Base-by-base conservation (phyloP, 2,888 invertebrate genomes). In the Temnothorax unifasciatus region DNA sequence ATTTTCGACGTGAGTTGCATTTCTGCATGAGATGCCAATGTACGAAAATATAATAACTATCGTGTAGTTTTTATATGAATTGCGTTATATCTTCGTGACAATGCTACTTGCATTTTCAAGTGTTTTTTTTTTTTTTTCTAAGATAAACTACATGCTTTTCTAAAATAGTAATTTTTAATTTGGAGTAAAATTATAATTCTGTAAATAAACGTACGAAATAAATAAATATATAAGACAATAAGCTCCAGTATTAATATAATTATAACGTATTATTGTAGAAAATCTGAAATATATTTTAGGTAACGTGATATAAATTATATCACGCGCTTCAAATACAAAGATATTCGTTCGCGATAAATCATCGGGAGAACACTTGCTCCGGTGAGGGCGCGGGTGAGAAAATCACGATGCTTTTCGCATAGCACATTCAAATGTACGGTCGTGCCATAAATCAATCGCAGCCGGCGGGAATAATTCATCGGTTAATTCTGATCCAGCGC, bases 371-470 rank as follows among this genome's bases (percentile, higher is more conserved):
- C 25, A 38, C 6, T 68, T 15, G 71, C 34, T 18, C 34, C 15
- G 44, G 5, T 34, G 6, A 15, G 64, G 15, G 21, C 6, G 21
- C 5, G 64, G 13, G 11, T 13, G 57, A 69, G 57, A 69, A 79
- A 68, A 57, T 57, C 54, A 66, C 66, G 54, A 29, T 41, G 69
- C 79, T 79, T 69, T 69, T 69, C 69, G 69, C 44, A 13, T 44
- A 47, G 13, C 15, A 21, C 44, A 34, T 69, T 79, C n/a, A 47
- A 79, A 71, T 59, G 69, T 21, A 69, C 34, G 57, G 38, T 66
- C 57, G 41, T 41, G 41, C 52, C 38, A 41, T 84, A 71, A 76
- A 84, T 85, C 85, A 85, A 85, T 84, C 77, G 84, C 77, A 69
- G 52, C 44, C 34, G 38, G 68, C 34, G 34, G 38, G 68, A 84